Conservation (phyloP, 1,140 invertebrate genomes). For the Saccostrea glomerata region DNA sequence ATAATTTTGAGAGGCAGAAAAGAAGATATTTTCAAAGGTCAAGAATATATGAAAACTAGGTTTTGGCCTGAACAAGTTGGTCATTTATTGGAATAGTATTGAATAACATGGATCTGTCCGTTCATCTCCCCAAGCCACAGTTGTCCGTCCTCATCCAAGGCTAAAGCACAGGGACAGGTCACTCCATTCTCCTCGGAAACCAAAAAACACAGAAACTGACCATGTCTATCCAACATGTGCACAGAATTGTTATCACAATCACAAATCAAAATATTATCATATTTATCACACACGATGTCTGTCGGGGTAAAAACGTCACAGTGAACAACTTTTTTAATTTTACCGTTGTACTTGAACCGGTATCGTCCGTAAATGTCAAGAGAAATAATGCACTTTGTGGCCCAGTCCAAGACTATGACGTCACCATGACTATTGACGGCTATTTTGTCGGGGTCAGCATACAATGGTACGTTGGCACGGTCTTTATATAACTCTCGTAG, state of each 20-base stretch:
- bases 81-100: conserved; percentile 6
- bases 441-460: neutral
- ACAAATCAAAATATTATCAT: conserved; percentile 38
- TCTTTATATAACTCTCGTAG: conserved; percentile 21
- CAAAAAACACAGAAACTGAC: conserved; percentile 42
- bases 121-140: conserved; percentile 43
- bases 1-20: too few species aligned
- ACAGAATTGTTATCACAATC: conserved; percentile 43
- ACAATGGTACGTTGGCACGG: neutral
- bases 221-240: conserved; percentile 44
- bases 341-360: conserved; percentile 44
- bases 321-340: neutral
- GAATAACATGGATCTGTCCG: conserved; percentile 38
- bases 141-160: neutral
- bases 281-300: conserved; percentile 48
- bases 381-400: conserved; percentile 7
- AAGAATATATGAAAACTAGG: too few species aligned
- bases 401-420: conserved; percentile 33
- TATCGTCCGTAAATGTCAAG: conserved; percentile 35
- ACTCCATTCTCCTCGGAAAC: conserved; percentile 39
- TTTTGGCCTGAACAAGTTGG: too few species aligned
- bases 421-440: conserved; percentile 37
- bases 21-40: too few species aligned
- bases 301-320: conserved; percentile 5
- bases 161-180: conserved; percentile 30